Percentiles rank a stretch among this genome's conserved stretches.
Conservation (phyloP, 2,888 invertebrate genomes). For the Eristalinus sepulchralis region DNA sequence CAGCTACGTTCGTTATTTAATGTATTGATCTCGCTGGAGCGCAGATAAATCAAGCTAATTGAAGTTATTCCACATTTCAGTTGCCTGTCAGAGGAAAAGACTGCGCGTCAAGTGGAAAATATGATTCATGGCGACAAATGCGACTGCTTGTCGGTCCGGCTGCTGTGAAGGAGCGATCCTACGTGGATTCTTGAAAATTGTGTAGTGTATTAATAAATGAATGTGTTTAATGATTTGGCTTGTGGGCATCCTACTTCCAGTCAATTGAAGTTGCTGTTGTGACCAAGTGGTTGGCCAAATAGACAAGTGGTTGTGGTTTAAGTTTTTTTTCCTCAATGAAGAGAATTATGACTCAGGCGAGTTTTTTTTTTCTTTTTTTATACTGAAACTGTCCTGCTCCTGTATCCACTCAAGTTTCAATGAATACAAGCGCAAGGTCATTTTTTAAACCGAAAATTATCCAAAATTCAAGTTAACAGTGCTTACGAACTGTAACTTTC, state of each 20-base stretch:
- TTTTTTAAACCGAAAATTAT: no score
- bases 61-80: constrained; percentile 46
- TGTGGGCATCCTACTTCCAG: neutral
- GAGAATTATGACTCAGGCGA: no score
- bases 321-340: no score
- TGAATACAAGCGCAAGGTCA: no score
- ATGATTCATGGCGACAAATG: constrained; percentile 36
- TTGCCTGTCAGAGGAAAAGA: constrained; percentile 21
- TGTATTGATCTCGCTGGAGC: neutral
- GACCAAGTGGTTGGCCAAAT: neutral
- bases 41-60: constrained; percentile 37
- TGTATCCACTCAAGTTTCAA: no score
- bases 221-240: neutral
- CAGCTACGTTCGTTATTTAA: neutral
- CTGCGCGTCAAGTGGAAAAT: constrained; percentile 2
- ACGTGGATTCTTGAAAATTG: neutral
- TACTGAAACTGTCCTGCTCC: no score
- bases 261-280: neutral
- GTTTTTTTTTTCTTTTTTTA: no score
- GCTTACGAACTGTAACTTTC: neutral
- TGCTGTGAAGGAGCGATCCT: neutral
- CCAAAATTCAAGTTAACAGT: neutral
- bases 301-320: no score
- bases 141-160: neutral
- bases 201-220: neutral